Conservation (phyloP, 2,888 invertebrate genomes). For the Thelaira solivaga region DNA sequence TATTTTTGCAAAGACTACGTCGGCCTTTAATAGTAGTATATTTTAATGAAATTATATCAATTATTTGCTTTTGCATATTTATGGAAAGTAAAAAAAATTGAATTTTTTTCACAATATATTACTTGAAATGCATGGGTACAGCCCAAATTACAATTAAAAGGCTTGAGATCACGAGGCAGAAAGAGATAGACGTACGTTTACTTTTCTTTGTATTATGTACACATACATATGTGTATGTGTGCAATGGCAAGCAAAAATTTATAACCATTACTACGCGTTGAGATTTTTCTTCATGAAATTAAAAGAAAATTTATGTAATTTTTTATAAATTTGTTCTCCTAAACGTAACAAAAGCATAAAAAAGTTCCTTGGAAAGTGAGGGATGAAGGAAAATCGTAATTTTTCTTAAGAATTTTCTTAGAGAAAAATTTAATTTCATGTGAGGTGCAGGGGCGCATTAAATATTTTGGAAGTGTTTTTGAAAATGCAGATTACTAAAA, state of each 20-base stretch:
- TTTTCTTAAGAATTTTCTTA: not conserved
- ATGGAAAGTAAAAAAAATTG: constrained; percentile 37
- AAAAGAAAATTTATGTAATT: not conserved
- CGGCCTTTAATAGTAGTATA: constrained; percentile 29
- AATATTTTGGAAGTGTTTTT: no score
- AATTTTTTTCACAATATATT: constrained; percentile 34
- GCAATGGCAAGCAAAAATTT: constrained; percentile 37
- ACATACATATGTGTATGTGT: not conserved
- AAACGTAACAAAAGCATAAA: not conserved
- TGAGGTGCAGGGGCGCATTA: no score
- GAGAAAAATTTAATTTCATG: no score
- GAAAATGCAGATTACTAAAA: no score
- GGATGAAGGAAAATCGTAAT: not conserved
- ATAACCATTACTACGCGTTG: constrained; percentile 51
- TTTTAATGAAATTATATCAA: constrained; percentile 52
- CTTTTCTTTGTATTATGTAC: not conserved
- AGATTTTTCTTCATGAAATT: constrained; percentile 26
- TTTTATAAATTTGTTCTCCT: not conserved
- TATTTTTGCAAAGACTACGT: constrained; percentile 23
- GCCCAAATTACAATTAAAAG: constrained; percentile 25
- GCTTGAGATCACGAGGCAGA: constrained; percentile 36
- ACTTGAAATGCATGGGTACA: constrained; percentile 27
- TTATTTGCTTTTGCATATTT: constrained; percentile 53
- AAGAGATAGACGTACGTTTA: constrained; percentile 45
- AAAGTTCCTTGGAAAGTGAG: not conserved